Base-by-base conservation (phyloP, 2,888 invertebrate genomes). In the Drosophila peninsularis region DNA sequence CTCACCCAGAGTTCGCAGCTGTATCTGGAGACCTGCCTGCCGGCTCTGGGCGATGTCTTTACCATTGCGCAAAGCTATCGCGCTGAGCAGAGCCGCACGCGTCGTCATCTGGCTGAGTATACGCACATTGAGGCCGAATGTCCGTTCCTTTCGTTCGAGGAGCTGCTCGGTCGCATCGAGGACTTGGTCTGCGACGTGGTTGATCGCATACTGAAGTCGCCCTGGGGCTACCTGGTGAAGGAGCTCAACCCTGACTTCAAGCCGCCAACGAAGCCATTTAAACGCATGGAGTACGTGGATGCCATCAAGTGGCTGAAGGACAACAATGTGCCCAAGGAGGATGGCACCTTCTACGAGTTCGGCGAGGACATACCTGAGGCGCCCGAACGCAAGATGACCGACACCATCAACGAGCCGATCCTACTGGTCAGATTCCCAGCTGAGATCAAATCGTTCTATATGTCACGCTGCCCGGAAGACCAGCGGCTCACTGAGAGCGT, bases 291-390 rank as follows among this genome's bases (percentile, higher is more conserved):
- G 88, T 99, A 99, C 92, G 93, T 94, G 0, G 98, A 99, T 75
- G 99, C 99, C 5, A 98, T 99, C 66, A 95, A 96, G 67, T 99
- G 97, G 93, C 93, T 99, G 5, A 96, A 96, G 87, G 95, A 96
- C 45, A 94, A 99, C 93, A 96, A 97, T 92, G 98, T 99, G 52
- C 98, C 96, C 1, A 99, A 99, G 92, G 99, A 99, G 6, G 98
- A 99, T 92, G 99, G 99, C 0, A 95, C 96, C 0, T 98, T 96
- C 92, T 99, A 99, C 91, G 98, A 99, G 93, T 98, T 97, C 93
- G 99, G 99, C 86, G 99, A 99, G 96, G 99, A 99, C 90, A 99
- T 99, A 90, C 99, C 99, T 0, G 99, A 99, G 93, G 98, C 97
- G 94, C 99, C 99, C 0, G 99, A 99, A 92, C 95, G 99, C 62